Percentiles rank a stretch among this genome's conserved stretches.
Evolutionary conservation across 2,888 invertebrate species (phyloP).

Genomic region (Ochlodes sylvanus): DNA sequence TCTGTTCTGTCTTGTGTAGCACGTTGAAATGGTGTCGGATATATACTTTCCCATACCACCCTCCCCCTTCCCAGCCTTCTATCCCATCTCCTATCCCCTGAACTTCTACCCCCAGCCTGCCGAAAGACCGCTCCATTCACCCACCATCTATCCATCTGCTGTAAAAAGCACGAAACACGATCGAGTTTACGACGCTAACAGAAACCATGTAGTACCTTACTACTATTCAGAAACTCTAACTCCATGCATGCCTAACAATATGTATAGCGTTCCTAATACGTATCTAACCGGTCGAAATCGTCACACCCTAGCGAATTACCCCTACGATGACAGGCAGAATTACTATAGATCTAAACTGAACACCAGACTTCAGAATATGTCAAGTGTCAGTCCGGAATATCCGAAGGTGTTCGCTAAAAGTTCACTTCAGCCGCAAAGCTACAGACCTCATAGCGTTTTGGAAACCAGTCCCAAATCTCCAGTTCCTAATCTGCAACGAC

Average conservation of each 20-base stretch:
- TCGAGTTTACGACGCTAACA: constrained; percentile 84
- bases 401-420: constrained; percentile 61
- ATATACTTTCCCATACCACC: constrained; percentile 87
- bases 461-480: constrained; percentile 69
- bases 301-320: constrained; percentile 65
- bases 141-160: constrained; percentile 62
- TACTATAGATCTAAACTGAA: constrained; percentile 59
- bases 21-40: constrained; percentile 91
- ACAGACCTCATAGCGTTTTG: constrained; percentile 77
- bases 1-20: constrained; percentile 86
- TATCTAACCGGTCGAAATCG: constrained; percentile 61
- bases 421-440: constrained; percentile 62
- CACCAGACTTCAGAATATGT: constrained; percentile 58
- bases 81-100: constrained; percentile 77
- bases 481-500: constrained; percentile 61
- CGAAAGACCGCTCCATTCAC: constrained; percentile 65
- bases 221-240: constrained; percentile 78
- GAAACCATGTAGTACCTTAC: constrained; percentile 80
- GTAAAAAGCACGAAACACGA: constrained; percentile 69
- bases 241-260: constrained; percentile 76
- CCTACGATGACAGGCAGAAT: constrained; percentile 67
- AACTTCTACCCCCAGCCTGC: constrained; percentile 75
- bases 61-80: constrained; percentile 75
- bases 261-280: constrained; percentile 62
- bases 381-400: constrained; percentile 61